A percentile compares a stretch with the other conserved stretches of the same genome.
Evolutionary conservation across 2,888 invertebrate genomes (phyloP).

Genomic region (Drosophila fungiperda): DNA sequence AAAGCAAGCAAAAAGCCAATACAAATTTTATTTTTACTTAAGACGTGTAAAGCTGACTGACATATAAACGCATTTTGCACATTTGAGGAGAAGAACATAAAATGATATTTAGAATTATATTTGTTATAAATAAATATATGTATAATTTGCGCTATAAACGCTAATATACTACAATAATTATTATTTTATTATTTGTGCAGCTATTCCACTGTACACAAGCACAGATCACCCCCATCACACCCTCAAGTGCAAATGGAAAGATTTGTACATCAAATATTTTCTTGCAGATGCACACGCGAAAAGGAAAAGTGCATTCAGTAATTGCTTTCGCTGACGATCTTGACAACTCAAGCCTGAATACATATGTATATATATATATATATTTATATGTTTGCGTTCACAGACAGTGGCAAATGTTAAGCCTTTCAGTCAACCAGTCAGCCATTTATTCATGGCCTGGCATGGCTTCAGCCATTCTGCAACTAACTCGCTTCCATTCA

Average conservation of each 20-base stretch:
- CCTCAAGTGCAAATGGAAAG: slow-evolving; percentile 1
- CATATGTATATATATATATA: not conserved
- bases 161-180: not conserved
- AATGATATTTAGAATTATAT: not conserved
- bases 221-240: not conserved
- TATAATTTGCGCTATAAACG: not conserved
- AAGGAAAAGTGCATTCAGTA: slow-evolving; percentile 56
- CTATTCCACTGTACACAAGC: not conserved
- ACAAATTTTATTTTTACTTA: not conserved
- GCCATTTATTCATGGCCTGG: slow-evolving; percentile 49
- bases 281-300: slow-evolving; percentile 38
- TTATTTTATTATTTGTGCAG: not conserved
- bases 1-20: not conserved
- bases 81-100: not conserved
- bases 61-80: not conserved
- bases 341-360: slow-evolving; percentile 5
- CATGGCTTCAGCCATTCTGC: slow-evolving; percentile 31
- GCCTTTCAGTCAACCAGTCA: slow-evolving; percentile 54
- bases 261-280: slow-evolving; percentile 21
- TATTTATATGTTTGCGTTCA: slow-evolving; percentile 4
- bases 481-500: slow-evolving; percentile 18
- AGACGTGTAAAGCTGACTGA: not conserved
- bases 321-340: slow-evolving; percentile 20
- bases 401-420: slow-evolving; percentile 8
- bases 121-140: too few species aligned